A percentile compares a stretch with the other conserved stretches of the same genome.
phyloP scores from a whole-genome alignment of 2,797 vertebrate species.

The Rhyacichthys aspro region DNA sequence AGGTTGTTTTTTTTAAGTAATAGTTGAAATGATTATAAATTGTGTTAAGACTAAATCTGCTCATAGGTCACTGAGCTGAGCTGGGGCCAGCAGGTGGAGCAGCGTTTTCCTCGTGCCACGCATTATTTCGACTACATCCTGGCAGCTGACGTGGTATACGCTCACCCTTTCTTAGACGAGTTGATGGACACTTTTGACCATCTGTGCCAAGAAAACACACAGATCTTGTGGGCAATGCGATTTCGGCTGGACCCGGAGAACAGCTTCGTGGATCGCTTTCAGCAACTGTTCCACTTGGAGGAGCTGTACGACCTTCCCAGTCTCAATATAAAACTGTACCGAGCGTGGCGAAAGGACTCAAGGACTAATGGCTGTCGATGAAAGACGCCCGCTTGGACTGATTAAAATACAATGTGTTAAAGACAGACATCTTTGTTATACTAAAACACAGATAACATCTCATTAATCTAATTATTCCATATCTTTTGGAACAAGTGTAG shows the following conservation, averaged over 20 bases:
- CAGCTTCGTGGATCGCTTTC: conserved; percentile 87
- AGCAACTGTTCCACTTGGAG: conserved; percentile 85
- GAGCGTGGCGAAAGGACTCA: conserved; percentile 78
- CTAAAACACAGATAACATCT: too few relatives aligned
- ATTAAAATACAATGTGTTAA: too few relatives aligned
- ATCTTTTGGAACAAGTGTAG: too few relatives aligned
- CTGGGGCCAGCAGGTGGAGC: conserved; percentile 88
- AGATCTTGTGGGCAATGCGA: conserved; percentile 95
- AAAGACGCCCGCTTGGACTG: not conserved
- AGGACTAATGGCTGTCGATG: conserved; percentile 22
- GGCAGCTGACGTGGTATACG: conserved; percentile 95
- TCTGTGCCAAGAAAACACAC: conserved; percentile 87
- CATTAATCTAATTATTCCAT: too few relatives aligned
- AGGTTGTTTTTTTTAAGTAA: conserved; percentile 12
- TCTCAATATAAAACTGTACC: conserved; percentile 90
- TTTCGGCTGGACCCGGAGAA: conserved; percentile 92
- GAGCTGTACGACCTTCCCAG: conserved; percentile 89
- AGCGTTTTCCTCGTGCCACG: conserved; percentile 83
- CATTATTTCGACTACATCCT: conserved; percentile 89
- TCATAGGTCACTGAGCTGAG: conserved; percentile 85
- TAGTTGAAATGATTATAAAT: too few relatives aligned
- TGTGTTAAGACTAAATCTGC: not conserved
- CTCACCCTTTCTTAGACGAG: conserved; percentile 88
- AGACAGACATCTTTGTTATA: too few relatives aligned
- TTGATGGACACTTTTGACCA: conserved; percentile 92